Conservation (phyloP, 2,113 vertebrate genomes). For the Seriola rivoliana region DNA sequence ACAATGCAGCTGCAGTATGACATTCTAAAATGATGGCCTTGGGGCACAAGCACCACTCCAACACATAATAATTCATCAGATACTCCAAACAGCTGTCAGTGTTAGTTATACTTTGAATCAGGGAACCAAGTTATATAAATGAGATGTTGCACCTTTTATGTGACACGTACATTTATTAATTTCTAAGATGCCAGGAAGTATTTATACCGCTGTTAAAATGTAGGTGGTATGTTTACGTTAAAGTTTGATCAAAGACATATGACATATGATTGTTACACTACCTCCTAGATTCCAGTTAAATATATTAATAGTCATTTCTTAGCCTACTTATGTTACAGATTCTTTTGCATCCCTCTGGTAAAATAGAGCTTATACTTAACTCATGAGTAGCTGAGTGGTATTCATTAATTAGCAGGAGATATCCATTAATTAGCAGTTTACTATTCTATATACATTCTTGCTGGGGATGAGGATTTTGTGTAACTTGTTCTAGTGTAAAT, state of each 20-base stretch:
- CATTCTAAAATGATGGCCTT: slow-evolving; percentile 33
- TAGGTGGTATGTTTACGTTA: background rate
- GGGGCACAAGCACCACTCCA: background rate
- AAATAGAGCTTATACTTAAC: background rate
- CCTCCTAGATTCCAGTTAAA: slow-evolving; percentile 5
- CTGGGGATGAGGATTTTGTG: background rate
- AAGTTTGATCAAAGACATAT: background rate
- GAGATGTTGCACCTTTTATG: background rate
- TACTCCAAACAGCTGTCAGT: slow-evolving; percentile 52
- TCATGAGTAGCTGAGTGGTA: background rate
- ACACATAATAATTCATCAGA: slow-evolving; percentile 27
- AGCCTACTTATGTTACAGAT: slow-evolving; percentile 1
- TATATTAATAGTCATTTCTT: slow-evolving; percentile 4
- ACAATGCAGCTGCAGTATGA: slow-evolving; percentile 24
- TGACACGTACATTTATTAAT: slow-evolving; percentile 7
- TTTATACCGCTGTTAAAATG: background rate
- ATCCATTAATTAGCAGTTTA: slow-evolving; percentile 29
- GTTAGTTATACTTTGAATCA: slow-evolving; percentile 2
- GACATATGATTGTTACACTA: background rate
- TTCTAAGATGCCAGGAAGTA: background rate
- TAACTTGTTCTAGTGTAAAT: background rate
- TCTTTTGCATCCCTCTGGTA: background rate
- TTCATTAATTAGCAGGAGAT: slow-evolving; percentile 5
- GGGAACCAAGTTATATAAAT: slow-evolving; percentile 2
- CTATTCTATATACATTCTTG: background rate